These are phyloP conservation scores for Bubo blakistoni DNA, from an alignment of 2,113 vertebrate genomes.

Conservation along the genomic window DNA sequence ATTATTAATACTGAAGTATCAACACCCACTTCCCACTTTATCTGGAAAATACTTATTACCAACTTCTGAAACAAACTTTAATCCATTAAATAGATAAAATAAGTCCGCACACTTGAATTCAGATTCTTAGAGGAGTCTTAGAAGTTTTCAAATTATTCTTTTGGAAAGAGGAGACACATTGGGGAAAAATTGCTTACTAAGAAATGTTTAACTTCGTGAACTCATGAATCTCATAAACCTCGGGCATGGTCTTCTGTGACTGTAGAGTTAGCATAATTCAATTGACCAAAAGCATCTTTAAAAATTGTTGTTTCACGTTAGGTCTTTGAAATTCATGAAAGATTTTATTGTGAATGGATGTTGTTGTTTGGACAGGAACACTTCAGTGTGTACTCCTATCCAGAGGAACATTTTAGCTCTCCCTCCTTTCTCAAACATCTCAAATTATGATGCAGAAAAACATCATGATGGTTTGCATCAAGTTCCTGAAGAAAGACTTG, in stretches of 20 bases:
- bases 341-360: not conserved
- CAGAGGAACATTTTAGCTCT: not conserved
- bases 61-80: not conserved
- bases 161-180: not conserved
- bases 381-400: not conserved
- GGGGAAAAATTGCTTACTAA: not conserved
- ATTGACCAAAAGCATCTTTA: not conserved
- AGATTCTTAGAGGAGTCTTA: not conserved
- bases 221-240: not conserved
- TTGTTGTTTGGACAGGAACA: not conserved
- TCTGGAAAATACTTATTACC: not conserved
- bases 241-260: not conserved
- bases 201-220: not conserved
- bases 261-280: not conserved
- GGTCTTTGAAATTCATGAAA: not conserved
- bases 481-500: not conserved
- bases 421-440: not conserved
- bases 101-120: not conserved
- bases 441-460: not conserved
- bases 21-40: not conserved
- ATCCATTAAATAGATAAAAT: not conserved
- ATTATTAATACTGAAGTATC: not conserved
- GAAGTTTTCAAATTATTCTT: not conserved
- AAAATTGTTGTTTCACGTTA: not conserved
- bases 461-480: accelerated